phyloP scores from a whole-genome alignment of 2,113 vertebrate species.

The Gambusia holbrooki region DNA sequence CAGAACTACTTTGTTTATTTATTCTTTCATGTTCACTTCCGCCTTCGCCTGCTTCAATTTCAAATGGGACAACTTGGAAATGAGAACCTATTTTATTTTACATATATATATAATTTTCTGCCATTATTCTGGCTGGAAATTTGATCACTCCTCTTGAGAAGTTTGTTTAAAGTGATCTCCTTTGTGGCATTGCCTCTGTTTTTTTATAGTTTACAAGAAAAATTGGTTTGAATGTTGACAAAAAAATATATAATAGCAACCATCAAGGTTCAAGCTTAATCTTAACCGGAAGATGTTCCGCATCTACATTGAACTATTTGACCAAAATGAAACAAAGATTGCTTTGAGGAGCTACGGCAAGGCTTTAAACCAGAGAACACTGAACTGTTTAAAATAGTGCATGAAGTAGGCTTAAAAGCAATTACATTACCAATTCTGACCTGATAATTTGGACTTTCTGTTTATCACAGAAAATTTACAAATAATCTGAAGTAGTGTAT shows the following conservation, averaged over 20 bases:
- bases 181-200: background rate
- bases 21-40: conserved; percentile 39
- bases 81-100: too few species aligned
- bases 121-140: too few species aligned
- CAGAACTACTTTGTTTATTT: conserved; percentile 54
- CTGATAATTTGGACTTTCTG: background rate
- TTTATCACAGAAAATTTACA: background rate
- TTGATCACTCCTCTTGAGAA: background rate
- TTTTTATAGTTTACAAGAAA: too few species aligned
- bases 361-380: background rate
- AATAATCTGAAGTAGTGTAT: too few species aligned
- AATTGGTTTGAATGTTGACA: too few species aligned
- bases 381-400: background rate
- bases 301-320: too few species aligned
- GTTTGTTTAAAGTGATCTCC: background rate
- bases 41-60: conserved; percentile 79
- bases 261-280: too few species aligned
- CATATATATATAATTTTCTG: too few species aligned
- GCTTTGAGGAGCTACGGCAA: background rate
- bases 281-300: too few species aligned
- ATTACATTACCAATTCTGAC: background rate
- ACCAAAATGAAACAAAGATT: too few species aligned
- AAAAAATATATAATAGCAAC: too few species aligned
- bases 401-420: background rate
- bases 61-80: conserved; percentile 43